phyloP scores from a whole-genome alignment of 2,797 vertebrate genomes.

The Enteromius unitaeniatus region DNA sequence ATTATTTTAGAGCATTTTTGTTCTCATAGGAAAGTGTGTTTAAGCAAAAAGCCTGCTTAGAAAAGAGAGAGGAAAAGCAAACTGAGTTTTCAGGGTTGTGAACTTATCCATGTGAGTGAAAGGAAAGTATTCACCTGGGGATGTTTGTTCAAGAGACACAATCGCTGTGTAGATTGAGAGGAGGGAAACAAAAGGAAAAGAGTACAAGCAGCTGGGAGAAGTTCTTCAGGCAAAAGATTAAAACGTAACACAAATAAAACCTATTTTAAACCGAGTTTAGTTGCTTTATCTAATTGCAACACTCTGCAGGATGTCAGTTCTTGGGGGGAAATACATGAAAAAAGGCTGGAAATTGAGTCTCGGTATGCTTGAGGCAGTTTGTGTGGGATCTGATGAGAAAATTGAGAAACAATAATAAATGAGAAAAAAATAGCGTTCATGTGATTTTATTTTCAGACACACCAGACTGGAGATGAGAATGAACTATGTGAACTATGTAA shows the following conservation, averaged over 20 bases:
- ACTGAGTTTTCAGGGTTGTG: conserved; percentile 43
- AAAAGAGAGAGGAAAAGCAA: conserved; percentile 19
- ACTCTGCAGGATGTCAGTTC: neutral
- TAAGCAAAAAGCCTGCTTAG: conserved; percentile 6
- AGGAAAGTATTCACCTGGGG: conserved; percentile 41
- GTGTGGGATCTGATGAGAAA: conserved; percentile 32
- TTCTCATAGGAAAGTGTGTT: neutral
- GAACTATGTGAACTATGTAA: neutral
- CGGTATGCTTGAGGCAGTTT: conserved; percentile 4
- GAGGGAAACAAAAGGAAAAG: conserved; percentile 4
- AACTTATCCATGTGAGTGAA: conserved; percentile 42
- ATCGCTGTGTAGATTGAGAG: conserved; percentile 12
- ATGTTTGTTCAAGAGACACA: conserved; percentile 38
- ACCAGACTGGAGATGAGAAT: neutral
- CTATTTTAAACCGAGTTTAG: conserved; percentile 28
- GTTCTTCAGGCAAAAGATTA: conserved; percentile 20
- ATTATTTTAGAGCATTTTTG: neutral
- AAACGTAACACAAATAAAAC: conserved; percentile 5
- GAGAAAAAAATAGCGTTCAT: neutral
- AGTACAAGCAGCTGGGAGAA: neutral
- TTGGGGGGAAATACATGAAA: neutral
- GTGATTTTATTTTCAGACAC: conserved; percentile 6
- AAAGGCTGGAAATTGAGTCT: neutral
- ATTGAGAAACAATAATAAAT: conserved; percentile 12
- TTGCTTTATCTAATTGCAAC: conserved; percentile 5